Base-by-base conservation (phyloP, 2,797 vertebrate species). In the Pipistrellus pygmaeus region DNA sequence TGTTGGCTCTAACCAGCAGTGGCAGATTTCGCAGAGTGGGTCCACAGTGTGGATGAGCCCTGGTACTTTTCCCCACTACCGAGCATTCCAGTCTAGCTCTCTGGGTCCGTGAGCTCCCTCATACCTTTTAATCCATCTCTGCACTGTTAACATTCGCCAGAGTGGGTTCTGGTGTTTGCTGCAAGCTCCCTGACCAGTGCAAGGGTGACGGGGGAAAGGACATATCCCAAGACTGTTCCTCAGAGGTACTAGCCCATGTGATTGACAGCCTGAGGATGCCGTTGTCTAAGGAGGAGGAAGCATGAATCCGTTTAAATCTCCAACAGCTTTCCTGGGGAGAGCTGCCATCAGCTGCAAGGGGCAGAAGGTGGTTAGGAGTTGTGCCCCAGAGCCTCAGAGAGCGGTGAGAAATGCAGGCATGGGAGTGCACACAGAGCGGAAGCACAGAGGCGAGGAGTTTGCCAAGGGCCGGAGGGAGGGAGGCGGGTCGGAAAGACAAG, bases 31-130 rank as follows among this genome's bases (percentile, higher is more conserved):
- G 3, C 35, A 57, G 55, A 46, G 51, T 20, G 20, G 6, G 57
- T 32, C 27, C 6, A 0, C 27, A n/a, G 5, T 1, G 8, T 15
- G 14, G 23, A 13, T 6, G 7, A 25, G 10, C 55, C 4, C 44
- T 21, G 23, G 35, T 11, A 10, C 17, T 38, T 35, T 27, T 46
- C 38, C 18, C 32, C 20, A 6, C 48, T 71, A 4, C 3, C 30
- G 41, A 57, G 18, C 15, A 2, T 69, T 6, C 30, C 41, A 30
- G 38, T 53, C 48, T 38, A 23, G 32, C 30, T 76, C 38, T 93
- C 48, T 51, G 48, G 12, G 8, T 80, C 81, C 48, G 1, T 1
- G 13, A 85, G 30, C 7, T 75, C n/a, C 53, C 44, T 44, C 10
- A 38, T 53, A 44, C 13, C 44, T 62, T 68, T 88, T n/a, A 76